A percentile compares a stretch with the other conserved stretches of the same genome.
These are phyloP conservation scores for Chloroceryle amazona DNA, from an alignment of 2,797 vertebrate genomes.

Conservation along the genomic window DNA sequence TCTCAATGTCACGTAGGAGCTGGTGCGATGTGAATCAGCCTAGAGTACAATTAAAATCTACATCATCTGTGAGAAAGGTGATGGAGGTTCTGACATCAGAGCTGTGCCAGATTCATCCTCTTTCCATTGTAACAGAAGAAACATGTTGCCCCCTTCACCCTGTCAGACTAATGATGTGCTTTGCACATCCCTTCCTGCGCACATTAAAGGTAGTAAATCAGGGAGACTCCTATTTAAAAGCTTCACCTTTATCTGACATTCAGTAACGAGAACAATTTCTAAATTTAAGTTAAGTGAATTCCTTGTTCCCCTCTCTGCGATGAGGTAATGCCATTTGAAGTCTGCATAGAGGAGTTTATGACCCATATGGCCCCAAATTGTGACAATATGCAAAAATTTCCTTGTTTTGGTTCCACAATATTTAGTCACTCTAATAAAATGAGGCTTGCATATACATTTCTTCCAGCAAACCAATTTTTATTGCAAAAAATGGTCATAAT, in stretches of 20 bases:
- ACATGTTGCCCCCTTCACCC: conserved; percentile 81
- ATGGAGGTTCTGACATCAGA: conserved; percentile 85
- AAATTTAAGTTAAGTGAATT: conserved; percentile 71
- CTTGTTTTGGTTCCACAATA: conserved; percentile 74
- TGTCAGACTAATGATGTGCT: conserved; percentile 78
- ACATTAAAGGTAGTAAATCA: conserved; percentile 82
- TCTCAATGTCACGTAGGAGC: conserved; percentile 88
- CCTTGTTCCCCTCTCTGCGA: conserved; percentile 49
- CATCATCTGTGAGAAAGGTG: conserved; percentile 84
- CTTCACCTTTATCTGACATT: conserved; percentile 81
- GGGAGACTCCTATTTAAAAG: conserved; percentile 73
- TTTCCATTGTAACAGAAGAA: conserved; percentile 78
- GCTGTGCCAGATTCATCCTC: conserved; percentile 80
- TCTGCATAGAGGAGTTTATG: conserved; percentile 74
- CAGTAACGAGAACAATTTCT: conserved; percentile 75
- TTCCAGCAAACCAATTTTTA: conserved; percentile 77
- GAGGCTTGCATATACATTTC: conserved; percentile 73
- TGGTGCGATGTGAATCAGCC: conserved; percentile 79
- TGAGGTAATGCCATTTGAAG: conserved; percentile 70
- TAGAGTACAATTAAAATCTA: conserved; percentile 85
- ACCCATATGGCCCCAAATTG: conserved; percentile 68
- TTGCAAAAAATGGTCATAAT: conserved; percentile 71
- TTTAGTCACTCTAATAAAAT: conserved; percentile 78
- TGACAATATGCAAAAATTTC: conserved; percentile 74
- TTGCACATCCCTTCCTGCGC: conserved; percentile 63